Evolutionary conservation across 2,113 vertebrate species (phyloP).

Genomic region (Ciconia boyciana): DNA sequence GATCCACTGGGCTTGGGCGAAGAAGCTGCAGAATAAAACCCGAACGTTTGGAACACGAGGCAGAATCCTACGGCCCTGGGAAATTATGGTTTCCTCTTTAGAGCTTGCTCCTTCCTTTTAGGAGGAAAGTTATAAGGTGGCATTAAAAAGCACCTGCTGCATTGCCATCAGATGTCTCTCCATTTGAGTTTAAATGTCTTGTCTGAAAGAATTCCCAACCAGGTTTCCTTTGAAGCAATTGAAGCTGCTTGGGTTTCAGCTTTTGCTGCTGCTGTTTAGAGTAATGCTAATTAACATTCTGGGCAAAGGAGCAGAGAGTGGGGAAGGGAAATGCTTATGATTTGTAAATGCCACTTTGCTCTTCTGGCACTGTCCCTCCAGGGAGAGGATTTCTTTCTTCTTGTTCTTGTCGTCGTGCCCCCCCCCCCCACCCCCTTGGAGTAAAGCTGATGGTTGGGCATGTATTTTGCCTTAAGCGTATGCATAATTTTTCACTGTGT

Average conservation of each 20-base stretch:
- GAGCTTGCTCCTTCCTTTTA: neutral
- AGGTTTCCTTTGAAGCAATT: neutral
- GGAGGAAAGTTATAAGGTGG: neutral
- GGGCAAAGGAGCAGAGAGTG: conserved; percentile 9
- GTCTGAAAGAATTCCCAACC: neutral
- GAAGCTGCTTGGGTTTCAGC: neutral
- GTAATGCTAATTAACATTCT: conserved; percentile 49
- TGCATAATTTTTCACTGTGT: neutral
- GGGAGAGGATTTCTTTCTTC: conserved; percentile 2
- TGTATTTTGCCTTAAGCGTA: neutral
- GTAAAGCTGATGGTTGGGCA: neutral
- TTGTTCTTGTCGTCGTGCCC: neutral
- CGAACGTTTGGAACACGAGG: neutral
- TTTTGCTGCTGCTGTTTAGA: neutral
- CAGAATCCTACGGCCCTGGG: neutral
- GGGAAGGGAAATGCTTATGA: conserved; percentile 21
- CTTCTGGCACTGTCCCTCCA: neutral
- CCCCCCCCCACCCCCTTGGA: too few relatives aligned
- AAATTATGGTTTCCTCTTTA: neutral
- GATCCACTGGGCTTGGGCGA: neutral
- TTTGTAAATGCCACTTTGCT: conserved; percentile 53
- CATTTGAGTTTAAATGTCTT: neutral
- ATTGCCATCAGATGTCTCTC: neutral
- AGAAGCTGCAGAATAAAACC: neutral
- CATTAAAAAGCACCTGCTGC: conserved; percentile 22